Evolutionary conservation across 2,797 vertebrate species (phyloP).

Genomic region (Sebastes trivittatus): DNA sequence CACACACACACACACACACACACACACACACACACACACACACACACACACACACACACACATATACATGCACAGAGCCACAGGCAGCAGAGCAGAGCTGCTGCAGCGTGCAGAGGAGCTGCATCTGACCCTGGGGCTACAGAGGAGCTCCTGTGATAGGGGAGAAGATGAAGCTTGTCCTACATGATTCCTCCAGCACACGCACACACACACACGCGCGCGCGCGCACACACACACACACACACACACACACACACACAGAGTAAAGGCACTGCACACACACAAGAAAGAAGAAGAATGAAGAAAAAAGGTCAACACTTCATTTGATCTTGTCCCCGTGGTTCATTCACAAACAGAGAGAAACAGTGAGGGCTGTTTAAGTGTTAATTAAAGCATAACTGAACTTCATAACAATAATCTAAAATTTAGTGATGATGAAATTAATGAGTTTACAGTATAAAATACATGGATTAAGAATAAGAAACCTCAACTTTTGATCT

Average conservation of each 20-base stretch:
- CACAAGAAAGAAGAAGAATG: neutral
- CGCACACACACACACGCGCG: neutral
- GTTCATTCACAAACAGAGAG: neutral
- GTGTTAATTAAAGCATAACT: neutral
- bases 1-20: neutral
- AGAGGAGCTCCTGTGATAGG: conserved; percentile 41
- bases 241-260: neutral
- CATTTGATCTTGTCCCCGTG: neutral
- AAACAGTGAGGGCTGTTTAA: neutral
- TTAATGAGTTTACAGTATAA: neutral
- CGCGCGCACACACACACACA: neutral
- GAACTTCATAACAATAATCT: neutral
- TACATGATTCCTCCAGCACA: conserved; percentile 39
- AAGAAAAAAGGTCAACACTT: conserved; percentile 35
- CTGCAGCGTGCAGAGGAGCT: conserved; percentile 34
- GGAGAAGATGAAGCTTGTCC: conserved; percentile 50
- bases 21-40: neutral
- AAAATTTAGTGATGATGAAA: neutral
- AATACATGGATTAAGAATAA: neutral
- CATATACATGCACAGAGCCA: conserved; percentile 7
- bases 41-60: neutral
- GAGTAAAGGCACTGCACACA: neutral
- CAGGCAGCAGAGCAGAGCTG: conserved; percentile 13
- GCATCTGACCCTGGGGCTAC: conserved; percentile 52
- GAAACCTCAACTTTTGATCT: neutral